Conservation (phyloP, 2,888 invertebrate genomes). For the Ligdia adustata region DNA sequence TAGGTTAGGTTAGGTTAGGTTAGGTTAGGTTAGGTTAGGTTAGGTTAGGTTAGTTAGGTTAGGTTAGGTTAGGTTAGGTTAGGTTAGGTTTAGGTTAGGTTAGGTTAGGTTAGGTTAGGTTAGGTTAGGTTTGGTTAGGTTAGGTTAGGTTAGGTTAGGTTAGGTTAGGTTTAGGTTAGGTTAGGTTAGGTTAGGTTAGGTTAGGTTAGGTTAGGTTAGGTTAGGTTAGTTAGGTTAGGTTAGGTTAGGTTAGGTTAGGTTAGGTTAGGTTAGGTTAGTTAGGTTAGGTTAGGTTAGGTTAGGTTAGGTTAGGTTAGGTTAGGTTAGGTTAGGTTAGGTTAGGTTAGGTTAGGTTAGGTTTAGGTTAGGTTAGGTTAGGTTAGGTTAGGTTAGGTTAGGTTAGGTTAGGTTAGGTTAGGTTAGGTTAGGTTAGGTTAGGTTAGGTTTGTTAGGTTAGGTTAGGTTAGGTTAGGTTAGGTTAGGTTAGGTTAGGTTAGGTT, state of each 20-base stretch:
- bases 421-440: constrained; percentile 9
- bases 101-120: constrained; percentile 36
- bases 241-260: constrained; percentile 41
- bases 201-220: constrained; percentile 42
- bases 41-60: constrained; percentile 40
- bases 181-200: constrained; percentile 40
- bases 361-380: constrained; percentile 23
- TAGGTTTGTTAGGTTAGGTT: constrained; percentile 20
- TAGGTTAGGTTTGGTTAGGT: constrained; percentile 34
- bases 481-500: constrained; percentile 21
- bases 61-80: constrained; percentile 39
- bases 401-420: constrained; percentile 25
- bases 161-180: constrained; percentile 38
- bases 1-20: constrained; percentile 29
- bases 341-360: constrained; percentile 25
- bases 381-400: constrained; percentile 8
- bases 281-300: constrained; percentile 35
- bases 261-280: constrained; percentile 28
- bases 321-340: constrained; percentile 24
- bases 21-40: constrained; percentile 38
- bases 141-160: constrained; percentile 34
- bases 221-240: constrained; percentile 40
- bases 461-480: constrained; percentile 21
- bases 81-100: constrained; percentile 38
- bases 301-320: constrained; percentile 30